phyloP scores from a whole-genome alignment of 1,140 invertebrate species.

The Conus ventricosus region DNA sequence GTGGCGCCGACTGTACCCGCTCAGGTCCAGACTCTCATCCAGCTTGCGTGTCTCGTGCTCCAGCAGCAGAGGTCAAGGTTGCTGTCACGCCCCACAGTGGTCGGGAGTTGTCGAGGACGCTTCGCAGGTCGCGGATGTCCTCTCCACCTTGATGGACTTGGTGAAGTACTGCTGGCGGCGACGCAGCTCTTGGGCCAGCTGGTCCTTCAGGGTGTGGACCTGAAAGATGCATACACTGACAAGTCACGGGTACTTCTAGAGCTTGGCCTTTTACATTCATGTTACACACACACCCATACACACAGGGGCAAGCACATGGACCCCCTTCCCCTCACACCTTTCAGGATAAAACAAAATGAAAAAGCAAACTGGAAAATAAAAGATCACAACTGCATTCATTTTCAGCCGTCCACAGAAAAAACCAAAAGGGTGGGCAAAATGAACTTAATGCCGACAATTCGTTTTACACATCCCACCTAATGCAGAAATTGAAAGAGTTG shows the following conservation, averaged over 20 bases:
- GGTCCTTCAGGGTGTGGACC: constrained; percentile 81
- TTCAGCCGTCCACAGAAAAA: too few species aligned
- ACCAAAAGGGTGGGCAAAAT: too few species aligned
- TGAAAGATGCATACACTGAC: constrained; percentile 26
- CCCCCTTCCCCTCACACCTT: too few species aligned
- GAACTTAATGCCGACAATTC: too few species aligned
- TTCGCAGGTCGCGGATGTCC: constrained; percentile 88
- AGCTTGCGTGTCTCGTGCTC: constrained; percentile 91
- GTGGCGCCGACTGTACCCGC: constrained; percentile 45
- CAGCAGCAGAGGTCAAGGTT: constrained; percentile 79
- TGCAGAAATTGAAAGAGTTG: too few species aligned
- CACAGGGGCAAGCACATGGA: too few species aligned
- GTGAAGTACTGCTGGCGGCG: constrained; percentile 89
- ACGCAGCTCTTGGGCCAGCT: constrained; percentile 90
- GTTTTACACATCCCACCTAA: too few species aligned
- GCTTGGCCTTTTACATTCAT: not conserved
- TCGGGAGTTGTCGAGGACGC: constrained; percentile 84
- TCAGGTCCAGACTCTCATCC: constrained; percentile 75
- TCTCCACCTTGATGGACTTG: constrained; percentile 87
- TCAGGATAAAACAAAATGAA: too few species aligned
- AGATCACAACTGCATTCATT: too few species aligned
- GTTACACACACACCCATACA: too few species aligned
- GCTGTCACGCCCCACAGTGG: constrained; percentile 88
- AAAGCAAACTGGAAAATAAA: too few species aligned
- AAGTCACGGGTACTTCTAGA: too few species aligned